Base-by-base conservation (phyloP, 2,888 invertebrate species). In the Cacoxenus indagator region DNA sequence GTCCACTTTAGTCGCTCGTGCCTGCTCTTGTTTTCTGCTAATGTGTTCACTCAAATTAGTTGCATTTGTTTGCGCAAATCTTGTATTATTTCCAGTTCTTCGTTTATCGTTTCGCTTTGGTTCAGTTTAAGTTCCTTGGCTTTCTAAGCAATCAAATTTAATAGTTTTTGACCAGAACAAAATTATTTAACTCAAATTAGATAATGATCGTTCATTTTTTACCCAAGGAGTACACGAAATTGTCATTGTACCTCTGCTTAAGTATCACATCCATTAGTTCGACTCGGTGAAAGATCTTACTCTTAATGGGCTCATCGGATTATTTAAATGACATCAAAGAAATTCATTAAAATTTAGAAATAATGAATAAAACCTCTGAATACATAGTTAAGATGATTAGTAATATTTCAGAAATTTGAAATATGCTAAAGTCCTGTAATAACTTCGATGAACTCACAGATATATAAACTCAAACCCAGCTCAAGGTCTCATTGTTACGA, bases 181-280 rank as follows among this genome's bases (percentile, higher is more conserved):
- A 83, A 83, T 81, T 75, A 83, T 77, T 81, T 78, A 72, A 78
- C 73, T 70, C 37, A 72, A 75, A 76, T 72, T 68, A 75, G 72
- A 75, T 78, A 81, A 82, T 82, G 74, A 82, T 77, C 70, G 68
- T 73, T 75, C 74, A 80, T 80, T 80, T 76, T 29, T 51, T 48
- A 59, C 19, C 0, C 14, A 17, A 48, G 8, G 19, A 48, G 17
- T 19, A 19, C 48, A 48, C 48, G 2, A 48, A n/a, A n/a, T 17
- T n/a, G 19, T 48, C 4, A 19, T 46, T 11, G 8, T 48, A 6
- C 48, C n/a, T n/a, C n/a, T n/a, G n/a, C n/a, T n/a, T n/a, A n/a
- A 48, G 19, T n/a, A 8, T 48, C 19, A 5, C 6, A 48, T 19
- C 48, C 8, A 48, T 48, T 48, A 48, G 19, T 19, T 48, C n/a